phyloP scores from a whole-genome alignment of 2,888 invertebrate genomes.

The Chamaedrilus cognettii region DNA sequence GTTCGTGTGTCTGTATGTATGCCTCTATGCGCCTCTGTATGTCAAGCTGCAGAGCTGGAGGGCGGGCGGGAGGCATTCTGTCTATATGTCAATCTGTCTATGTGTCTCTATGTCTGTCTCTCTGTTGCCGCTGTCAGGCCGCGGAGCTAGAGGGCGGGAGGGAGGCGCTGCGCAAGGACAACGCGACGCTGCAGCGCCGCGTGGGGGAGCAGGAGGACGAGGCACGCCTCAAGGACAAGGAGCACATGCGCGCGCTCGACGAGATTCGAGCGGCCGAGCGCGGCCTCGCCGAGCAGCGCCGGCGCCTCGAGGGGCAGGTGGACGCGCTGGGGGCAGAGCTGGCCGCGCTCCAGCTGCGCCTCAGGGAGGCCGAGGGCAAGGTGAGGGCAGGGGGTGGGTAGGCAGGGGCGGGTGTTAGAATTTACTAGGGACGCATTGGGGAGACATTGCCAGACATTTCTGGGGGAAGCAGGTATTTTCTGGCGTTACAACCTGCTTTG shows the following conservation, averaged over 20 bases:
- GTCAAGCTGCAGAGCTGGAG: conserved; percentile 77
- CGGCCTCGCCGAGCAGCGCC: conserved; percentile 81
- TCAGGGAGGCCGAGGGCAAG: conserved; percentile 72
- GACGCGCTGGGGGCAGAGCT: conserved; percentile 90
- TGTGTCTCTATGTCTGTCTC: no score
- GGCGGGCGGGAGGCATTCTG: conserved; percentile 68
- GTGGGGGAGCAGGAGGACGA: conserved; percentile 71
- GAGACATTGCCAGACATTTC: no score
- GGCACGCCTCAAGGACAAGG: conserved; percentile 77
- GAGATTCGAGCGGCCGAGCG: conserved; percentile 84
- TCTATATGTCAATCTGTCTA: no score
- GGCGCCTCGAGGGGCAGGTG: conserved; percentile 81
- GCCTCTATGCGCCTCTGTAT: no score
- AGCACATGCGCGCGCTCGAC: conserved; percentile 82
- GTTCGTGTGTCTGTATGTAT: no score
- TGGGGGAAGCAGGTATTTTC: no score
- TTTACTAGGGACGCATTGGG: no score
- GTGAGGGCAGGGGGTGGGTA: no score
- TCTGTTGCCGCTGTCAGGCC: no score
- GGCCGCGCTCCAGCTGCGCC: conserved; percentile 35
- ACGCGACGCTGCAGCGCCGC: conserved; percentile 75
- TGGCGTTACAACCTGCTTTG: no score
- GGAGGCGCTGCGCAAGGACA: conserved; percentile 71
- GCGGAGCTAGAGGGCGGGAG: conserved; percentile 82
- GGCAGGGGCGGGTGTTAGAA: no score